phyloP scores from a whole-genome alignment of 2,888 invertebrate species.

The Drosophila pegasa region DNA sequence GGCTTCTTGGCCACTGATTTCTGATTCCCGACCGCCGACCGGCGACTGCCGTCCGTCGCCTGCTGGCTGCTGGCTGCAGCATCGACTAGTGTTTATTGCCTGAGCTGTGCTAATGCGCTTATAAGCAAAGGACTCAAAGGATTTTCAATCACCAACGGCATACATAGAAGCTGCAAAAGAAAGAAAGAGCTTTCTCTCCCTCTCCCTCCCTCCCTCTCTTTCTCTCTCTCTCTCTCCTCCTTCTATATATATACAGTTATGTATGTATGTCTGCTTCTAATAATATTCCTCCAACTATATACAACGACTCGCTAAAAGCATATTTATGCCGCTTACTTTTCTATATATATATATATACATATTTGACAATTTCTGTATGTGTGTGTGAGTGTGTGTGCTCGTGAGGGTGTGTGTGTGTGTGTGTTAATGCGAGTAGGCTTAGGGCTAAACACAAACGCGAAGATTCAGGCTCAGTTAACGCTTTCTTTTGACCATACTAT shows the following conservation, averaged over 20 bases:
- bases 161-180: not conserved
- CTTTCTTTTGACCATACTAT: constrained; percentile 84
- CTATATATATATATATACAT: constrained; percentile 2
- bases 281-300: not conserved
- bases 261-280: not conserved
- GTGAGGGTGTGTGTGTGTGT: not conserved
- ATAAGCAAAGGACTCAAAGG: constrained; percentile 24
- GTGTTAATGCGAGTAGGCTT: not conserved
- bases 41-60: not conserved
- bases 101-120: constrained; percentile 49
- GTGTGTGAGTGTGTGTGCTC: not conserved
- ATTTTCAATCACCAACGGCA: constrained; percentile 25
- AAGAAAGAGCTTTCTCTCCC: not conserved
- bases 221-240: not conserved
- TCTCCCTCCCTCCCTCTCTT: not conserved
- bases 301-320: constrained; percentile 6
- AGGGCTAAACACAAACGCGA: not conserved
- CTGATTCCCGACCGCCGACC: not conserved
- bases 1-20: constrained; percentile 22
- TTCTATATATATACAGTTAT: not conserved
- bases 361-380: constrained; percentile 4
- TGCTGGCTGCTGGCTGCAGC: not conserved
- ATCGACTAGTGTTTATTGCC: constrained; percentile 14
- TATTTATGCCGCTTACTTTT: constrained; percentile 12
- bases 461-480: constrained; percentile 33